Evolutionary conservation across 2,888 invertebrate genomes (phyloP), one percentile per base, ranked within the genome.

Genomic region (Tipula vernalis): DNA sequence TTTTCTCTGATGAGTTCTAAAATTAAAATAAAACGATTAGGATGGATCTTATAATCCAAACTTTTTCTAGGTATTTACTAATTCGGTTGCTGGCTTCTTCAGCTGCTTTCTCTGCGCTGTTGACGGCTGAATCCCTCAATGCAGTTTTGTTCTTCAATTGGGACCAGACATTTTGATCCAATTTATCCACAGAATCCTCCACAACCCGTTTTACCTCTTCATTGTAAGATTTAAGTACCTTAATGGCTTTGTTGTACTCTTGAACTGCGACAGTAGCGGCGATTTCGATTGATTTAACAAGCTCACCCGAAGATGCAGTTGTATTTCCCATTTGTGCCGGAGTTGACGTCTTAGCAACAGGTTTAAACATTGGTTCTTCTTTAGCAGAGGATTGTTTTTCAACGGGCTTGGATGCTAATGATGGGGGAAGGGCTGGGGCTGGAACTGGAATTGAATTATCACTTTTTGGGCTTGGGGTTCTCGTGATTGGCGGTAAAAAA

Each of bases 231-330:
- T 92, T 92, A 71, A 95, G 92, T 71, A 93, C 92, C 86, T 92
- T 91, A 0, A 94, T 92, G 0, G 96, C 96, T 88, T 92, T 91
- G 87, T 94, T 94, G 89, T 94, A 96, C 87, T 94, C 94, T 89
- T 94, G 93, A 5, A 96, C 93, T 0, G 96, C 96, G 28, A 93
- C 92, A 86, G 94, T 92, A 4, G 94, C 93, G 6, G 93, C 91
- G 87, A 92, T 89, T 87, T 93, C 93, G 39, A 94, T 93, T 88
- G 92, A 92, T 87, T 91, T 92, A 89, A 95, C 95, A 13, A 95
- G 89, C 83, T 94, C 94, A 6, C 39, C n/a, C 44, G 87, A 47
- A 0, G 87, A 84, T n/a, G 87, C 4, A 39, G 83, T 4, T 57
- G 87, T 87, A 5, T 28, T 36, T 87, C 28, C 86, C 36, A 36